A percentile compares a stretch with the other conserved stretches of the same genome.
Conservation (phyloP, 2,113 vertebrate species). For the Rallus limicola region DNA sequence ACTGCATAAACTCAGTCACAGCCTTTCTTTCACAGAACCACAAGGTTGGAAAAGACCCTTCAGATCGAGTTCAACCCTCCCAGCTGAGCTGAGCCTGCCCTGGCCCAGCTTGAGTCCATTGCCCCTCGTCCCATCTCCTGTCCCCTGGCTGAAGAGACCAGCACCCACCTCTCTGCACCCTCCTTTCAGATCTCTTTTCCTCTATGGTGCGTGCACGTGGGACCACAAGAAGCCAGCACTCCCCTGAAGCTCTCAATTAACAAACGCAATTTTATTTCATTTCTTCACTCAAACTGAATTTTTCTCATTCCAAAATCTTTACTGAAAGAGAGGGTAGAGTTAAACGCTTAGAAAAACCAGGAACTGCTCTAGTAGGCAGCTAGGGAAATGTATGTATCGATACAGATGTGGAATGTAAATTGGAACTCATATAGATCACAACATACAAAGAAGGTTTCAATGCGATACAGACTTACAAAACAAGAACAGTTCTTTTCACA, state of each 20-base stretch:
- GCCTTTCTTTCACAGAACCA: too few relatives aligned
- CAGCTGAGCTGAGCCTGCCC: too few relatives aligned
- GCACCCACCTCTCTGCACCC: too few relatives aligned
- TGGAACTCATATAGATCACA: conserved; percentile 70
- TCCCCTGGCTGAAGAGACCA: too few relatives aligned
- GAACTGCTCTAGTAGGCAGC: conserved; percentile 32
- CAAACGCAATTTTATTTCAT: conserved; percentile 87
- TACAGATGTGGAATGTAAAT: conserved; percentile 63
- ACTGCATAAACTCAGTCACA: not conserved
- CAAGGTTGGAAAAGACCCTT: too few relatives aligned
- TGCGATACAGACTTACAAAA: conserved; percentile 77
- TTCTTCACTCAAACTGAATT: conserved; percentile 77
- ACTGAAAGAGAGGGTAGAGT: conserved; percentile 62
- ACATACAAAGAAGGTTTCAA: conserved; percentile 80
- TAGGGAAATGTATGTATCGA: conserved; percentile 43
- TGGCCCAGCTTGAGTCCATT: too few relatives aligned
- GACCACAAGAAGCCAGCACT: not conserved
- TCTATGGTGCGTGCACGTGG: accelerated
- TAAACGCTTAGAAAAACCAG: conserved; percentile 50
- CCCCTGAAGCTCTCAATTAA: conserved; percentile 69
- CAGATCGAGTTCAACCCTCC: too few relatives aligned
- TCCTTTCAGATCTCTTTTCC: not conserved
- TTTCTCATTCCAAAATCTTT: conserved; percentile 80
- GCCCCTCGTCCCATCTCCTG: too few relatives aligned
- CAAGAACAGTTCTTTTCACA: conserved; percentile 73